Conservation (phyloP, 2,797 vertebrate genomes). For the Typhlichthys subterraneus region DNA sequence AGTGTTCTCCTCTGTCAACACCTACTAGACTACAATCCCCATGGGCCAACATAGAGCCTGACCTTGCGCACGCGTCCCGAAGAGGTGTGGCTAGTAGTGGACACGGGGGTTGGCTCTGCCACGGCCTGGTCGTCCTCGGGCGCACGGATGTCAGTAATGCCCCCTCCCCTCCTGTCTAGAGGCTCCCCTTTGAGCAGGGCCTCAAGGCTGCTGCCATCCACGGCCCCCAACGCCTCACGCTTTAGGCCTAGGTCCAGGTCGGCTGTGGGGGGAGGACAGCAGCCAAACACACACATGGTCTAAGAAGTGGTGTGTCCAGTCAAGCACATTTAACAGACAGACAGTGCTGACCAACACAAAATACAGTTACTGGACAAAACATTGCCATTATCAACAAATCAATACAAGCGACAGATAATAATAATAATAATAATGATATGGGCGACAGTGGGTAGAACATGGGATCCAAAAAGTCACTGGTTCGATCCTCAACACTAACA, state of each 20-base stretch:
- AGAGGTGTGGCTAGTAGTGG: conserved; percentile 73
- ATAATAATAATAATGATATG: too few species aligned
- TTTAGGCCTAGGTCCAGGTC: conserved; percentile 84
- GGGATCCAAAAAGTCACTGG: too few species aligned
- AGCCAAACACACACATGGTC: conserved; percentile 2
- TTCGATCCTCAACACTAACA: too few species aligned
- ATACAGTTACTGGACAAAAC: too few species aligned
- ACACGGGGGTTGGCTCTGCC: conserved; percentile 84
- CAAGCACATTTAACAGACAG: too few species aligned
- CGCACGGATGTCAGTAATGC: conserved; percentile 77
- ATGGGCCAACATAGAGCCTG: conserved; percentile 9
- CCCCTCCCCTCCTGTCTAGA: conserved; percentile 81
- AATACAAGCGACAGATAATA: too few species aligned
- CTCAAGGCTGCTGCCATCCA: conserved; percentile 94
- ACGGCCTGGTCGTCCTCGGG: conserved; percentile 83
- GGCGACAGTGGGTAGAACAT: too few species aligned
- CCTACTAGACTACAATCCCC: too few species aligned
- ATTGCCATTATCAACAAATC: too few species aligned
- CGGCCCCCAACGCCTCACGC: conserved; percentile 85
- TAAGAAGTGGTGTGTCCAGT: neutral
- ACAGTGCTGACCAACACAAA: too few species aligned
- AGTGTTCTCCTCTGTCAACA: too few species aligned
- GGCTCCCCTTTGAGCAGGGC: conserved; percentile 90
- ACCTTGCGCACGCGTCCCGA: conserved; percentile 88
- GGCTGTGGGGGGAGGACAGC: conserved; percentile 40